Evolutionary conservation across 1,140 invertebrate genomes (phyloP).

Genomic region (Saxidomus purpurata): DNA sequence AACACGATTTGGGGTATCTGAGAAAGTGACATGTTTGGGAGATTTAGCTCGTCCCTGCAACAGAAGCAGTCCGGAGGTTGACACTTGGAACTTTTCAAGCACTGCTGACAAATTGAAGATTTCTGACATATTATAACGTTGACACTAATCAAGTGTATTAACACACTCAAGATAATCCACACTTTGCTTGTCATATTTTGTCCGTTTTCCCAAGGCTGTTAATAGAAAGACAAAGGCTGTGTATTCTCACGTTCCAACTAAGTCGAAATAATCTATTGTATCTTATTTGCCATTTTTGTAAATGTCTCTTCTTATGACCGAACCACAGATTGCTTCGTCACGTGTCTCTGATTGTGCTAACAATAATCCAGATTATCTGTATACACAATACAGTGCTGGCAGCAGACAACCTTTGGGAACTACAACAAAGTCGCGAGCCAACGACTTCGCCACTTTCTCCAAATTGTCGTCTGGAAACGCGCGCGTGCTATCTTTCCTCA

Average conservation of each 20-base stretch:
- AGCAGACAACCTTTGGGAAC: conserved; percentile 6
- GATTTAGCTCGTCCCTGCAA: conserved; percentile 41
- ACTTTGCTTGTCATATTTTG: neutral
- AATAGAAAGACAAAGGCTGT: neutral
- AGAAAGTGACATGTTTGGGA: conserved; percentile 13
- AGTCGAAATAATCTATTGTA: neutral
- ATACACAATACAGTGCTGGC: neutral
- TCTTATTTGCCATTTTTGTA: neutral
- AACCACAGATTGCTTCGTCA: neutral
- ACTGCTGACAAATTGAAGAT: conserved; percentile 45
- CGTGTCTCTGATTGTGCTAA: neutral
- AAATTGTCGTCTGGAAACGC: conserved; percentile 2
- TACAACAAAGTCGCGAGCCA: neutral
- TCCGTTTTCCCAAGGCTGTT: neutral
- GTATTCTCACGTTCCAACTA: neutral
- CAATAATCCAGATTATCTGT: too few species aligned
- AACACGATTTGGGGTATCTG: conserved; percentile 82
- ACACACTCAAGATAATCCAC: neutral
- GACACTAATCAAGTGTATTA: neutral
- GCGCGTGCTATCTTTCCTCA: neutral
- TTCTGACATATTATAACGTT: neutral
- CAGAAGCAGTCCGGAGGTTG: conserved; percentile 60
- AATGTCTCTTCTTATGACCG: neutral
- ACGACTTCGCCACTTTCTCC: conserved; percentile 28
- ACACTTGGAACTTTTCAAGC: conserved; percentile 39